These are phyloP conservation scores for Tipula helvola DNA, from an alignment of 2,888 invertebrate genomes.

Conservation along the genomic window DNA sequence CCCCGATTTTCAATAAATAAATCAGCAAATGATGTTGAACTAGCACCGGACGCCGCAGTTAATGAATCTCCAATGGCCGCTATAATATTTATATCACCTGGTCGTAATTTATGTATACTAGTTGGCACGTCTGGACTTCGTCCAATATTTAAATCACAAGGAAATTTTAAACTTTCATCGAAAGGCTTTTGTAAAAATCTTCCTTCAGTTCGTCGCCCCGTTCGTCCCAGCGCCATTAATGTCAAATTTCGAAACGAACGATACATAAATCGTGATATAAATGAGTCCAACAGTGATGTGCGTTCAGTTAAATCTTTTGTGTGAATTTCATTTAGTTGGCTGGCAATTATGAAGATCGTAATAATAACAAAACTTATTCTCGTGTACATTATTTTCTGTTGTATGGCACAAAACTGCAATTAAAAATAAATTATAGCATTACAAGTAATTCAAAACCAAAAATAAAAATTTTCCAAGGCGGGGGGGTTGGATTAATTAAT, in stretches of 20 bases:
- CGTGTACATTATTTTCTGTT: not conserved
- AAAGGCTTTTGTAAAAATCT: constrained; percentile 20
- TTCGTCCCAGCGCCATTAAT: constrained; percentile 18
- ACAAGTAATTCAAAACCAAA: no score
- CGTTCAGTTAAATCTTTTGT: constrained; percentile 5
- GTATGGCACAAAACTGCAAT: not conserved
- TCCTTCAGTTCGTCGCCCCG: constrained; percentile 16
- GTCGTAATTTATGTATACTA: constrained; percentile 38
- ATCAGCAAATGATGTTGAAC: constrained; percentile 33
- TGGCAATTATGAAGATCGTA: not conserved
- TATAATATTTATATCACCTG: constrained; percentile 41
- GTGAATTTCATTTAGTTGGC: not conserved
- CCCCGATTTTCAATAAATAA: constrained; percentile 33
- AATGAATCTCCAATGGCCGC: constrained; percentile 43
- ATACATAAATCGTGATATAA: constrained; percentile 17
- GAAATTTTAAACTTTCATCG: constrained; percentile 21
- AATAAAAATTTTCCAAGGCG: not conserved
- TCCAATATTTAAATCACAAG: constrained; percentile 22
- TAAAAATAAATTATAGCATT: not conserved
- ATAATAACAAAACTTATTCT: not conserved
- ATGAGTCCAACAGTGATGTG: not conserved
- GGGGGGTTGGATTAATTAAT: not conserved
- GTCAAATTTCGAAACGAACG: constrained; percentile 20
- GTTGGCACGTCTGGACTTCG: constrained; percentile 27
- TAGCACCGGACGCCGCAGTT: constrained; percentile 38